These are phyloP conservation scores for Dioctria linearis DNA, from an alignment of 2,888 invertebrate genomes.

Conservation along the genomic window DNA sequence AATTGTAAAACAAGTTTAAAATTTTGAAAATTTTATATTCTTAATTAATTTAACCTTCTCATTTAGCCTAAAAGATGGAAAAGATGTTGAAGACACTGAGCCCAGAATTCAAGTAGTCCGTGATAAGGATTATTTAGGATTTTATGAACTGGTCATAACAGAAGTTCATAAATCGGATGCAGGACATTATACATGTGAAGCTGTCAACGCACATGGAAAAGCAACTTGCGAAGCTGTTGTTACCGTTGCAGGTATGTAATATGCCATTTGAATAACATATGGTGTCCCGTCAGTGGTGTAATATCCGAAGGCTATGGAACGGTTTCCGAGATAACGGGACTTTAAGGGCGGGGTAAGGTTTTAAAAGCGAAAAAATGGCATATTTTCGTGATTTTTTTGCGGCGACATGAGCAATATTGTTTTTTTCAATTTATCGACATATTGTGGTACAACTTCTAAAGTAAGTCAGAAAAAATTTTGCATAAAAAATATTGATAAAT, in stretches of 20 bases:
- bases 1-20: constrained; percentile 80
- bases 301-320: too few relatives aligned
- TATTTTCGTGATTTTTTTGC: too few relatives aligned
- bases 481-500: too few relatives aligned
- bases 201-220: constrained; percentile 86
- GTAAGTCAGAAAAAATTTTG: too few relatives aligned
- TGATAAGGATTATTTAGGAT: constrained; percentile 85
- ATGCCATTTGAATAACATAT: neutral
- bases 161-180: constrained; percentile 85
- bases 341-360: too few relatives aligned
- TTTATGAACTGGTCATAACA: constrained; percentile 89
- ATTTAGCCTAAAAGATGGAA: constrained; percentile 85
- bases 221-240: constrained; percentile 82
- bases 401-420: too few relatives aligned
- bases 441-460: too few relatives aligned
- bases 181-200: constrained; percentile 87
- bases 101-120: constrained; percentile 80
- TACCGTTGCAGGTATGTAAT: constrained; percentile 80
- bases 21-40: constrained; percentile 15
- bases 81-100: constrained; percentile 78
- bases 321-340: too few relatives aligned
- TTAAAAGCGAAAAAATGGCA: too few relatives aligned
- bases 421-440: too few relatives aligned
- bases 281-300: too few relatives aligned
- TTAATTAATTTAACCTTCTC: neutral